Percentiles rank a stretch among this genome's conserved stretches.
These are phyloP conservation scores for Bagarius yarrelli DNA, from an alignment of 2,113 vertebrate genomes.

Conservation along the genomic window DNA sequence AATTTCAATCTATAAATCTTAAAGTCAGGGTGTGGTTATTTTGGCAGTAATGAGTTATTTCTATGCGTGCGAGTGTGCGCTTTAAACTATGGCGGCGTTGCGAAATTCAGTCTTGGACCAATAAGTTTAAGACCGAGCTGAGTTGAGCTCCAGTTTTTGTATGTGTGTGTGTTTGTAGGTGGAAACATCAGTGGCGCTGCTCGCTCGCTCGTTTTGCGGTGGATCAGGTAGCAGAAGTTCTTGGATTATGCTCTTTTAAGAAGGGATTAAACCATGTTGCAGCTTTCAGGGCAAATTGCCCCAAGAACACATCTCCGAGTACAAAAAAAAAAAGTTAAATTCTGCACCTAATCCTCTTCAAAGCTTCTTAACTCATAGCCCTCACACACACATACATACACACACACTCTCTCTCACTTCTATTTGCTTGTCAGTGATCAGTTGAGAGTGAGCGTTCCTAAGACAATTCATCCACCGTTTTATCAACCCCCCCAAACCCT, in stretches of 20 bases:
- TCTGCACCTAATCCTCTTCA: conserved; percentile 72
- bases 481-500: conserved; percentile 18
- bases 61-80: background rate
- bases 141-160: background rate
- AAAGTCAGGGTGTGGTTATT: background rate
- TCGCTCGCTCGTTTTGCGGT: conserved; percentile 42
- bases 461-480: conserved; percentile 50
- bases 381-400: conserved; percentile 22
- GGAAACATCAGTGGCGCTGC: conserved; percentile 45
- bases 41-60: background rate
- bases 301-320: conserved; percentile 64
- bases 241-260: conserved; percentile 76
- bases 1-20: background rate
- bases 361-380: conserved; percentile 63
- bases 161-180: conserved; percentile 23
- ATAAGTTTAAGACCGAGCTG: background rate
- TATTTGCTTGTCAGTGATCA: conserved; percentile 55
- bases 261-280: conserved; percentile 73
- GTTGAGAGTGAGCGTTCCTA: conserved; percentile 39
- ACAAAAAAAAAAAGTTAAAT: conserved; percentile 65
- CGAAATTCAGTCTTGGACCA: background rate
- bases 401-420: conserved; percentile 5
- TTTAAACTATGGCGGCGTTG: background rate
- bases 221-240: conserved; percentile 71
- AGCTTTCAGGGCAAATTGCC: conserved; percentile 77